Percentiles rank a stretch among this genome's conserved stretches.
These are phyloP conservation scores for Morone saxatilis DNA, from an alignment of 2,113 vertebrate genomes.

Conservation along the genomic window DNA sequence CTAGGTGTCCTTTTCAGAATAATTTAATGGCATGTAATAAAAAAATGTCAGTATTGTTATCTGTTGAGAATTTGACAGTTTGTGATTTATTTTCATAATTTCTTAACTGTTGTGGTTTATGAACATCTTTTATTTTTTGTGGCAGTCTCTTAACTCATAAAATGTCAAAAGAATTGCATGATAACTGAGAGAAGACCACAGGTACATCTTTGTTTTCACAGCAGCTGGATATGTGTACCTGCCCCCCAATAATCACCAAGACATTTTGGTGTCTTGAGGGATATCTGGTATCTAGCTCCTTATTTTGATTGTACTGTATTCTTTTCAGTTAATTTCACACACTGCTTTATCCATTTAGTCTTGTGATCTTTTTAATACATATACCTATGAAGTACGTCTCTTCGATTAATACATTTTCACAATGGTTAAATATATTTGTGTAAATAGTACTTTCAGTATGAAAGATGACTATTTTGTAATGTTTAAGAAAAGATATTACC, in stretches of 20 bases:
- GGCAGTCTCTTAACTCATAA: constrained; percentile 76
- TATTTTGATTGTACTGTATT: constrained; percentile 76
- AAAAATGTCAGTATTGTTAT: constrained; percentile 82
- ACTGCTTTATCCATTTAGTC: constrained; percentile 75
- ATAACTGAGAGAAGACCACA: constrained; percentile 75
- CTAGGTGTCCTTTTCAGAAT: constrained; percentile 67
- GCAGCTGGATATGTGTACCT: constrained; percentile 73
- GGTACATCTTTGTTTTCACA: constrained; percentile 73
- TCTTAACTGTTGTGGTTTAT: constrained; percentile 78
- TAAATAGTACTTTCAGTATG: constrained; percentile 88
- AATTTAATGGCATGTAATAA: constrained; percentile 81
- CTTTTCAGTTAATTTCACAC: constrained; percentile 71
- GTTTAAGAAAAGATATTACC: constrained; percentile 85
- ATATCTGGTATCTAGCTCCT: constrained; percentile 72
- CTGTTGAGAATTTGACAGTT: constrained; percentile 77
- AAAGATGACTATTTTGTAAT: constrained; percentile 90
- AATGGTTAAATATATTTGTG: constrained; percentile 86
- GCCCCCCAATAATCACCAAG: constrained; percentile 63
- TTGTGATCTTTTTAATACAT: constrained; percentile 81
- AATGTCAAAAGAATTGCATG: constrained; percentile 83
- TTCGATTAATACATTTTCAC: constrained; percentile 83
- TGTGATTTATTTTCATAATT: constrained; percentile 66
- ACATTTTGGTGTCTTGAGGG: constrained; percentile 72
- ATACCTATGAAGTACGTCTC: constrained; percentile 77
- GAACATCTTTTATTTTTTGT: constrained; percentile 63